phyloP scores from a whole-genome alignment of 2,797 vertebrate genomes.

The Karalla daura region DNA sequence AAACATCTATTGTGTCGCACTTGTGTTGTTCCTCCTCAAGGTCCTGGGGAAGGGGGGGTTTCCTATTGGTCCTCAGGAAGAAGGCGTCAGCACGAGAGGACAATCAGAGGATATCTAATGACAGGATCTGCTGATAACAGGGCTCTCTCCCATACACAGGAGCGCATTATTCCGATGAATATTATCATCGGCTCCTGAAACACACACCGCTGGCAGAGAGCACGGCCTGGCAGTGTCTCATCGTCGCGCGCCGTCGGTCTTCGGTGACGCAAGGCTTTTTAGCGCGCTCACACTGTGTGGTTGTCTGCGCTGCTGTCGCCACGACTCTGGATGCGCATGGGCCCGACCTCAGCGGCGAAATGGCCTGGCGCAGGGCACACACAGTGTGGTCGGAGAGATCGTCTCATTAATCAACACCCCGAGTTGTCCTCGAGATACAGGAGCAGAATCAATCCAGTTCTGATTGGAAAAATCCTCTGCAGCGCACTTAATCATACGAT shows the following conservation, averaged over 20 bases:
- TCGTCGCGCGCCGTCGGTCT: not conserved
- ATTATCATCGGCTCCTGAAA: conserved; percentile 15
- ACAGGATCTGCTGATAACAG: conserved; percentile 65
- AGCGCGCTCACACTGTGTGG: not conserved
- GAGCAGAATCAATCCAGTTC: too few species aligned
- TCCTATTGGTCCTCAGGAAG: conserved; percentile 66
- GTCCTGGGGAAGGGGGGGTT: conserved; percentile 32
- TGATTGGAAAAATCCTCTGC: too few species aligned
- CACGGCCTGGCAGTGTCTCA: not conserved
- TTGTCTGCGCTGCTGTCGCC: not conserved
- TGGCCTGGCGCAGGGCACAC: not conserved
- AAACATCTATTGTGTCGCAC: conserved; percentile 5
- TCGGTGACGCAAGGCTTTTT: not conserved
- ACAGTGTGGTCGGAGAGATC: not conserved
- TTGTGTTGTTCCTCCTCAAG: conserved; percentile 65
- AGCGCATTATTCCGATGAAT: conserved; percentile 4
- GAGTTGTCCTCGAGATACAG: too few species aligned
- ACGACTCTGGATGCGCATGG: not conserved
- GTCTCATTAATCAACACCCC: not conserved
- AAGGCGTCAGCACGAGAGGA: conserved; percentile 61
- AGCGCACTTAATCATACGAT: too few species aligned
- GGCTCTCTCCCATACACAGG: conserved; percentile 13
- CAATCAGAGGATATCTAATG: conserved; percentile 79
- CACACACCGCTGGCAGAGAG: conserved; percentile 4
- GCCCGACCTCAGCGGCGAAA: not conserved